Base-by-base conservation (phyloP, 2,888 invertebrate species). In the Mystacides longicornis region DNA sequence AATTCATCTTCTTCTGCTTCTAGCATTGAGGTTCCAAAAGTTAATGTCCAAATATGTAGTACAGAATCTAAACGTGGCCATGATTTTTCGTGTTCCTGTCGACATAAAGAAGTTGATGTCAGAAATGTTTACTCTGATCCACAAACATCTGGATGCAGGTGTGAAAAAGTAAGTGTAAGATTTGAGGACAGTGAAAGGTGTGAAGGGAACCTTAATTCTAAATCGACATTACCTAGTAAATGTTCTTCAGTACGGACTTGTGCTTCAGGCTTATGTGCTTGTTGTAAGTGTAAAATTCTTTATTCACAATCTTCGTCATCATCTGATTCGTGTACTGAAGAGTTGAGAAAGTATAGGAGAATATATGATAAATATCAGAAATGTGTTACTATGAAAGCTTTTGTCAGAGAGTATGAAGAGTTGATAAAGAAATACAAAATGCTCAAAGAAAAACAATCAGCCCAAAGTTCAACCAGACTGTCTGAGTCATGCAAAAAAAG, bases 371-470 rank as follows among this genome's bases (percentile, higher is more conserved):
- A 58, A 27, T 58, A 58, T 54, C 33, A 54, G 51, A 60, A 60
- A 49, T 58, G 60, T 33, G 54, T 56, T 22, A 27, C 56, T 14
- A 51, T 56, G 54, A 56, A 56, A 21, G 52, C 58, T 3, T 60
- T 58, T 42, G 49, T 58, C 48, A 56, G 56, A 31, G 60, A 60
- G 19, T 60, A 58, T 23, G 54, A 58, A 16, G 51, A 51, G 23
- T 56, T 60, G 21, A 46, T 60, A 31, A 43, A 21, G 23, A 58
- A 60, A 45, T 56, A 59, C 52, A 11, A 31, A 14, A 2, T 33
- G 16, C 19, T 31, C 9, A 21, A 53, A 48, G 37, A 37, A 48
- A 37, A 37, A 14, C 14, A 14, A 14, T 37, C 16, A 14, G 37
- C 37, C 16, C 37, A 37, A 16, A 37, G 37, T 37, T 37, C 37